Percentiles rank a stretch among this genome's conserved stretches.
Evolutionary conservation across 2,113 vertebrate species (phyloP).

Genomic region (Anhinga anhinga): DNA sequence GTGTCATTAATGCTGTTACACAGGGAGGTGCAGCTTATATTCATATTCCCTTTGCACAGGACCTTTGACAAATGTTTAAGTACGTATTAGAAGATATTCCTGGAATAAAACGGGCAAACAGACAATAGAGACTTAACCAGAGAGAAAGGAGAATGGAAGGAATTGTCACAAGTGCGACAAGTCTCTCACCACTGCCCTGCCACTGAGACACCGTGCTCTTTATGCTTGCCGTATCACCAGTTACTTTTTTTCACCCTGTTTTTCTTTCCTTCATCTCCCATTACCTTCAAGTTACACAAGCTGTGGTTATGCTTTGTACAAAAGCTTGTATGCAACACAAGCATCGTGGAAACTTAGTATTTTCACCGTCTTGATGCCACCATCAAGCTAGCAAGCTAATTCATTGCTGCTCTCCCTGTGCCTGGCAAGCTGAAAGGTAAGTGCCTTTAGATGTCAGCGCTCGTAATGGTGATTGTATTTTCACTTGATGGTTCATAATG

Average conservation of each 20-base stretch:
- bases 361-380: neutral
- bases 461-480: neutral
- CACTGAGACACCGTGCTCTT: neutral
- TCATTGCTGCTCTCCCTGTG: neutral
- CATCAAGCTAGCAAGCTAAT: neutral
- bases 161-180: neutral
- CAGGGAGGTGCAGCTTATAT: neutral
- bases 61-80: neutral
- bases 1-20: neutral
- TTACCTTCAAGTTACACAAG: neutral
- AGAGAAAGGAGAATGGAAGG: neutral
- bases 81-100: neutral
- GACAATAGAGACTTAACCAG: neutral
- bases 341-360: neutral
- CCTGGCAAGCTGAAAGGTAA: neutral
- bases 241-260: neutral
- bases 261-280: neutral
- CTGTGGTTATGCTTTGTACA: neutral
- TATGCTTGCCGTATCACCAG: neutral
- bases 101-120: neutral
- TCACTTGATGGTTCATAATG: neutral
- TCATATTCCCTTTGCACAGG: neutral
- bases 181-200: neutral
- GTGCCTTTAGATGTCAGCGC: neutral
- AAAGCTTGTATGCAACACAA: neutral